Base-by-base conservation (phyloP, 2,113 vertebrate species). In the Brachyhypopomus occidentalis region DNA sequence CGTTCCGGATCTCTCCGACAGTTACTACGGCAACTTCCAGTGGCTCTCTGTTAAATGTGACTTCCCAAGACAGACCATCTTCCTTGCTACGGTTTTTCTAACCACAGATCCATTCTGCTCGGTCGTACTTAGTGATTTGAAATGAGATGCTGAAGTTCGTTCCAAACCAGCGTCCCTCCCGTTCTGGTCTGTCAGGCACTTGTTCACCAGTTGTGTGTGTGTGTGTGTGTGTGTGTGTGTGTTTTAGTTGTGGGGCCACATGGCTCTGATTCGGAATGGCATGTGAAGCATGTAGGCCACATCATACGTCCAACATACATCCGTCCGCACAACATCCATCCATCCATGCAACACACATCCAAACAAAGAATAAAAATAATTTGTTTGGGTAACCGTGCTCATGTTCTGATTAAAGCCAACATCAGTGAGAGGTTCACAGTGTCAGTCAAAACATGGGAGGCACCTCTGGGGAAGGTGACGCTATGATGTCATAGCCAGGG, bases 381-480 rank as follows among this genome's bases (percentile, higher is more conserved):
- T 34, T 58, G 72, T 84, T 80, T 72, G 17, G 36, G 30, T 79
- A 30, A 70, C 48, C 71, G 64, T 19, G 25, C 41, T 52, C 17
- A 11, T 64, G 55, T 58, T 78, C 64, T 67, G 52, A 48, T 30
- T 52, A 48, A 36, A 30, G 58, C 48, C 41, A 72, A 81, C 75
- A 81, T 60, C 17, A 48, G 75, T 64, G 34, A 73, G 16, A 78
- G 8, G 80, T 84, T 88, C 83, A 87, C 75, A 83, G 72, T 36
- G 62, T 79, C 79, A 74, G 23, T 82, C 76, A 64, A 11, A 72
- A 38, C 20, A 63, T 56, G 23, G 38, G 20, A 64, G 72, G 83
- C 83, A 77, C 79, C 74, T 45, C 71, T 34, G 30, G 30, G 30
- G 30, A 30, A 30, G 30, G 30, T 30, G 30, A 30, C 30, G 30